Percentiles rank a stretch among this genome's conserved stretches.
These are phyloP conservation scores for Margarornis squamiger DNA, from an alignment of 2,797 vertebrate species.

Conservation along the genomic window DNA sequence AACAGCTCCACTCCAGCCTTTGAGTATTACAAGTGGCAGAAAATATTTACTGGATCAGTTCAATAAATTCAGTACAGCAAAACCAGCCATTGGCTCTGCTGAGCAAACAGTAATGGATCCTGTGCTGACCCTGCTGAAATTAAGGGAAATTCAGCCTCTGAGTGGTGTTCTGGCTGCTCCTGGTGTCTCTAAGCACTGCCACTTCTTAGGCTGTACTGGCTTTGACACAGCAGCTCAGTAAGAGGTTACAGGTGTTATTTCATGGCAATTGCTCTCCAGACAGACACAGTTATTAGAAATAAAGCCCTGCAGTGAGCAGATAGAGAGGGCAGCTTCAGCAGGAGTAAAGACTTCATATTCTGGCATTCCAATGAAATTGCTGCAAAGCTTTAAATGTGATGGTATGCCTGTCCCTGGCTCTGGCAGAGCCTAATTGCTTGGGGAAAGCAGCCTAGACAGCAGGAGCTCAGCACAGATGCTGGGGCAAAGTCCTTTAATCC, in stretches of 20 bases:
- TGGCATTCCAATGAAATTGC: background rate
- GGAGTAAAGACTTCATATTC: background rate
- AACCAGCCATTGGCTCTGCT: background rate
- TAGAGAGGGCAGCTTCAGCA: background rate
- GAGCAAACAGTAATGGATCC: background rate
- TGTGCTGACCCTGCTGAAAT: slow-evolving; percentile 8
- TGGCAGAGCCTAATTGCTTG: background rate
- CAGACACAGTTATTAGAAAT: background rate
- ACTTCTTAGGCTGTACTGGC: background rate
- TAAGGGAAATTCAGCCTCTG: background rate
- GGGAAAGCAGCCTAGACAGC: background rate
- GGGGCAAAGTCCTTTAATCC: background rate
- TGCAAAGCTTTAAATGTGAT: background rate
- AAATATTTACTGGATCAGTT: slow-evolving; percentile 16
- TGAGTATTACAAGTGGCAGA: background rate
- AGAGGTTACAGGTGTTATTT: background rate
- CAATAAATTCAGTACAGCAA: background rate
- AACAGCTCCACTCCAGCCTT: background rate
- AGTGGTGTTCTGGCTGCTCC: background rate
- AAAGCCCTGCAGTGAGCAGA: background rate
- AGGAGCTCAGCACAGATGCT: background rate
- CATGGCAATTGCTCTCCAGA: background rate
- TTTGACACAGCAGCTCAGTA: background rate
- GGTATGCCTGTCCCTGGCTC: background rate
- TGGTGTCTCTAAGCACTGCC: background rate